These are phyloP conservation scores for Meleagris gallopavo DNA, from an alignment of 2,113 vertebrate species.

Conservation along the genomic window DNA sequence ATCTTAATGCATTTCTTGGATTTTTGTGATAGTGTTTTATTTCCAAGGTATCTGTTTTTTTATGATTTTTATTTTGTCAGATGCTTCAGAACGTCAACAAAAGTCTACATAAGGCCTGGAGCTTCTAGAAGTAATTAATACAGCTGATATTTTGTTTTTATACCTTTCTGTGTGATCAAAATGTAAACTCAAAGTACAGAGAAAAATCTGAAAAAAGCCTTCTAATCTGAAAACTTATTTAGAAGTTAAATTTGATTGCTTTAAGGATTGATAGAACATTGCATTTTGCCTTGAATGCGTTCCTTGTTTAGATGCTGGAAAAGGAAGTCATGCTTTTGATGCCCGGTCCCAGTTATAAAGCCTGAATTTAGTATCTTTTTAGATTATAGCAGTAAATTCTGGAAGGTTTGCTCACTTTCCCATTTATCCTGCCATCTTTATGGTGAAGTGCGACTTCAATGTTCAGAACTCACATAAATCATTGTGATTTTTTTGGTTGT, in stretches of 20 bases:
- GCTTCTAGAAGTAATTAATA: not conserved
- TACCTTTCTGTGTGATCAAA: not conserved
- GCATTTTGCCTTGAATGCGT: not conserved
- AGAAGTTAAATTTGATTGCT: not conserved
- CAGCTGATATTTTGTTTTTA: not conserved
- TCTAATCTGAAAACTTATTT: not conserved
- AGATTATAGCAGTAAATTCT: not conserved
- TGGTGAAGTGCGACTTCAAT: not conserved
- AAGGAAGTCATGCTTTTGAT: not conserved
- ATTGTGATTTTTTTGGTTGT: accelerated
- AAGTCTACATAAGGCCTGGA: accelerated
- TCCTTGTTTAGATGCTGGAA: not conserved
- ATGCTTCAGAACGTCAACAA: not conserved
- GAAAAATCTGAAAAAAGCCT: not conserved
- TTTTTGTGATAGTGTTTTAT: not conserved
- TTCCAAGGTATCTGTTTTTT: accelerated
- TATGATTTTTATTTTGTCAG: not conserved
- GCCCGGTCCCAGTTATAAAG: not conserved
- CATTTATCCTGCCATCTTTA: not conserved
- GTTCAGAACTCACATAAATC: not conserved
- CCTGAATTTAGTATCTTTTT: not conserved
- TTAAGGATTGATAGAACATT: not conserved
- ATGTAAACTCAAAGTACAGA: not conserved
- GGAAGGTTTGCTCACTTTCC: not conserved
- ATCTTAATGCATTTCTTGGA: not conserved